A percentile compares a stretch with the other conserved stretches of the same genome.
Evolutionary conservation across 2,888 invertebrate genomes (phyloP).

Genomic region (Vandiemenella viatica): DNA sequence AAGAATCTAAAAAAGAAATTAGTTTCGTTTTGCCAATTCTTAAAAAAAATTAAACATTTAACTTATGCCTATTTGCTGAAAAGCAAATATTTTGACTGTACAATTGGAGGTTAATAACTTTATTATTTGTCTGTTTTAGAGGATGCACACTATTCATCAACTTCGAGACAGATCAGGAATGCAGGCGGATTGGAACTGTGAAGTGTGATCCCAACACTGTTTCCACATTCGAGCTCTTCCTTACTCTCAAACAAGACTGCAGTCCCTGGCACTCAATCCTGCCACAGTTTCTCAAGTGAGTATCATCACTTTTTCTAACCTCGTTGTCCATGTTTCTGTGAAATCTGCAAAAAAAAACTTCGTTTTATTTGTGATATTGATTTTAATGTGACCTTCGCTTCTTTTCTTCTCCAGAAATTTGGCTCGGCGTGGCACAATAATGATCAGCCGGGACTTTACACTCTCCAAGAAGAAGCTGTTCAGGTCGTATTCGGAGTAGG

Average conservation of each 20-base stretch:
- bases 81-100: no score
- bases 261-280: slow-evolving; percentile 75
- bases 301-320: slow-evolving; percentile 22
- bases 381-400: no score
- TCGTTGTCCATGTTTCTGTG: no score
- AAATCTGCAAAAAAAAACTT: no score
- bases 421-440: slow-evolving; percentile 70
- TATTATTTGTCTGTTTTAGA: no score
- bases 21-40: no score
- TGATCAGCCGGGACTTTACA: slow-evolving; percentile 77
- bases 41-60: no score
- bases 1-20: no score
- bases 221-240: slow-evolving; percentile 78
- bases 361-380: no score
- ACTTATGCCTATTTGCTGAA: no score
- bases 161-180: slow-evolving; percentile 53
- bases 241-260: slow-evolving; percentile 73
- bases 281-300: slow-evolving; percentile 83
- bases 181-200: slow-evolving; percentile 62
- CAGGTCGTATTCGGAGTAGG: slow-evolving; percentile 49
- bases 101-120: no score
- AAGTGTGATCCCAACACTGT: slow-evolving; percentile 76
- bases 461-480: slow-evolving; percentile 85
- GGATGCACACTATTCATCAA: slow-evolving; percentile 76
- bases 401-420: slow-evolving; percentile 50